Evolutionary conservation across 53 echinoderm and acorn worm species (phyloP).

Genomic region (Temnopleurus reevesii): DNA sequence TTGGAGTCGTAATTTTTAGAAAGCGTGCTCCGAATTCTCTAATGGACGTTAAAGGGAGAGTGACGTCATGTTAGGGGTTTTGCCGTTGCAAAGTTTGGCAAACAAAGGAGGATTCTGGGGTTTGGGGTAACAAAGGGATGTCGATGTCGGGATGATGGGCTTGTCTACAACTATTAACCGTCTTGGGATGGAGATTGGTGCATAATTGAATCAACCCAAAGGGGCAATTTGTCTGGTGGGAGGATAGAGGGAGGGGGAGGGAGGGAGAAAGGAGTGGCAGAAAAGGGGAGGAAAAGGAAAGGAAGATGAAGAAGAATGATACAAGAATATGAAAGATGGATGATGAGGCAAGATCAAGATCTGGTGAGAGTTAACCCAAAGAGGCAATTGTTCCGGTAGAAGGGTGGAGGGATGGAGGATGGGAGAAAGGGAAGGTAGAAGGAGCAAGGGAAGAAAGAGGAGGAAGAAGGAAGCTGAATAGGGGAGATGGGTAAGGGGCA

Average conservation of each 20-base stretch:
- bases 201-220: conserved; percentile 6
- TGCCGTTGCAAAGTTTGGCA: neutral
- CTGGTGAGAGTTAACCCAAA: too few species aligned
- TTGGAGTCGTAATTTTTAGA: conserved; percentile 48
- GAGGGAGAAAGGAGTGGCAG: neutral
- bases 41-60: neutral
- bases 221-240: neutral
- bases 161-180: conserved; percentile 31
- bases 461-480: too few species aligned
- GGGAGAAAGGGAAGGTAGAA: too few species aligned
- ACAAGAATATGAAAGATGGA: too few species aligned
- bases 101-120: conserved; percentile 15
- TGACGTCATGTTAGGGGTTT: conserved; percentile 17
- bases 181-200: neutral
- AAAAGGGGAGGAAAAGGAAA: too few species aligned
- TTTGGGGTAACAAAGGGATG: conserved; percentile 22
- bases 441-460: too few species aligned
- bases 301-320: too few species aligned
- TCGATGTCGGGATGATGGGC: neutral
- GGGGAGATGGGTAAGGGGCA: too few species aligned
- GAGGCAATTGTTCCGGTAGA: too few species aligned
- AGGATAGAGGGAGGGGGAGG: neutral
- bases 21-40: conserved; percentile 25
- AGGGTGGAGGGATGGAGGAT: too few species aligned
- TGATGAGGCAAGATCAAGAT: too few species aligned